Evolutionary conservation across 2,113 vertebrate genomes (phyloP).

Genomic region (Xenopus laevis): DNA sequence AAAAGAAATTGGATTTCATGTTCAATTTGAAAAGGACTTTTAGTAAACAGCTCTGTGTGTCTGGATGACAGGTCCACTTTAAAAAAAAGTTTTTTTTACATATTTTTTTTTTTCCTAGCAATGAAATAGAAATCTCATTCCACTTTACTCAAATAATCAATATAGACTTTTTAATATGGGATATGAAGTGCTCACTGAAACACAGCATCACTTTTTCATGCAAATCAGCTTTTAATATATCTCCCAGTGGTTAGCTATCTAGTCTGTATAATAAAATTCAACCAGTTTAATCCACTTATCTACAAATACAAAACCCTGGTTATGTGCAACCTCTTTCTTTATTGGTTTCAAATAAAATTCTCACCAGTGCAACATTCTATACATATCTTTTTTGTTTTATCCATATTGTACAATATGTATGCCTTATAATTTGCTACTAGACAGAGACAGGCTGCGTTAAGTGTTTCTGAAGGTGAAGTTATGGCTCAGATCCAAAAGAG

Average conservation of each 20-base stretch:
- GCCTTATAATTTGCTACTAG: constrained; percentile 22
- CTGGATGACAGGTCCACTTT: no score
- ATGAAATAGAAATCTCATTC: not conserved
- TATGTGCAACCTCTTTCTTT: constrained; percentile 1
- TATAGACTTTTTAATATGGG: constrained; percentile 6
- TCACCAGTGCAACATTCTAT: not conserved
- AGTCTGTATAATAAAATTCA: constrained; percentile 39
- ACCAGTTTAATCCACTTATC: constrained; percentile 36
- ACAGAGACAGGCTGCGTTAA: constrained; percentile 18
- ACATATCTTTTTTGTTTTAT: not conserved
- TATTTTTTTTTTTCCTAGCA: no score
- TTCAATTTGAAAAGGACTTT: no score
- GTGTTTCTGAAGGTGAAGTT: not conserved
- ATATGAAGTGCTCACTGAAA: constrained; percentile 26
- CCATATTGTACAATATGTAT: constrained; percentile 4
- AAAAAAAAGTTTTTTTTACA: no score
- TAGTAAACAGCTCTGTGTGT: no score
- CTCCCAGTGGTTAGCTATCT: constrained; percentile 41
- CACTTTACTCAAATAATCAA: constrained; percentile 1
- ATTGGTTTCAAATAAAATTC: constrained; percentile 23
- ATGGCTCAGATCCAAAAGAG: not conserved
- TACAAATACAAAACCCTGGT: constrained; percentile 17
- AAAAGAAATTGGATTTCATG: no score
- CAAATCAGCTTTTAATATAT: constrained; percentile 42
- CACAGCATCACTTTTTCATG: constrained; percentile 15